A percentile compares a stretch with the other conserved stretches of the same genome.
Conservation (phyloP, 2,888 invertebrate genomes). For the Napeogenes inachia region DNA sequence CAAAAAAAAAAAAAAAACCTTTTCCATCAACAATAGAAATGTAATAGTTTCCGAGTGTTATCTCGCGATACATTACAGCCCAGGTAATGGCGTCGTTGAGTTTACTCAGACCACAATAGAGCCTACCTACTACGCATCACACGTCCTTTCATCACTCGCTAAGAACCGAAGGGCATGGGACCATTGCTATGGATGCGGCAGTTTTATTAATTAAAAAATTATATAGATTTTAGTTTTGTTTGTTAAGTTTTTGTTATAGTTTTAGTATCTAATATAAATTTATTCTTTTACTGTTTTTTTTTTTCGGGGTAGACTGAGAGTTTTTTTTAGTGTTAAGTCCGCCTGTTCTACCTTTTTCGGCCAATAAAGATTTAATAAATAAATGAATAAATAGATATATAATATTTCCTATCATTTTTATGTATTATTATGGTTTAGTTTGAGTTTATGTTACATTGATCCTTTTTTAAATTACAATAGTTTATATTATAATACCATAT, state of each 20-base stretch:
- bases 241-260: no score
- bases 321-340: no score
- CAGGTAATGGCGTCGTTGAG: slow-evolving; percentile 32
- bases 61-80: slow-evolving; percentile 12
- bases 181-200: slow-evolving; percentile 41
- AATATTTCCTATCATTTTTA: background rate
- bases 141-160: slow-evolving; percentile 68
- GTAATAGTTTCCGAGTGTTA: slow-evolving; percentile 5
- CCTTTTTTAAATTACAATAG: no score
- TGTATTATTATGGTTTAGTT: background rate
- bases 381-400: no score
- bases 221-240: no score
- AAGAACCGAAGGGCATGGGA: slow-evolving; percentile 61
- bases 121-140: slow-evolving; percentile 52
- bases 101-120: slow-evolving; percentile 50
- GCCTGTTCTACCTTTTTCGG: no score
- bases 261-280: no score
- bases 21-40: slow-evolving; percentile 27
- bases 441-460: background rate
- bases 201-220: slow-evolving; percentile 11
- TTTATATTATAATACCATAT: slow-evolving; percentile 18
- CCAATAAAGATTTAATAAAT: no score
- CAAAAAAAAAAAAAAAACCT: no score
- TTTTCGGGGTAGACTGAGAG: no score
- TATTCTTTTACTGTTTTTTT: no score